phyloP scores from a whole-genome alignment of 2,888 invertebrate species.

The Dryococelus australis region DNA sequence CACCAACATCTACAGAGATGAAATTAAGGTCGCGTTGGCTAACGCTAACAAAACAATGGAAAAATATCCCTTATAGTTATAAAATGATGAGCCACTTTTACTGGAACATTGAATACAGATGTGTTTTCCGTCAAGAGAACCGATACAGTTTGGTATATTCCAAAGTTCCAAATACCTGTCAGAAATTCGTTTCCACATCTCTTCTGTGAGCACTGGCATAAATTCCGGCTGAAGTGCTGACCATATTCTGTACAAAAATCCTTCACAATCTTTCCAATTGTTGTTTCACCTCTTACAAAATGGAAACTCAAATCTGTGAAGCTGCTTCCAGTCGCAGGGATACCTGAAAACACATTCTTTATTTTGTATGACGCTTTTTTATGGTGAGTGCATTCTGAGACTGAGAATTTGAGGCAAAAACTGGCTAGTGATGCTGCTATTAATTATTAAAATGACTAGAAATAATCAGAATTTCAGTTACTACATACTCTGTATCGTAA shows the following conservation, averaged over 20 bases:
- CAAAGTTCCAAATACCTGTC: conserved; percentile 18
- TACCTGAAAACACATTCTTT: not conserved
- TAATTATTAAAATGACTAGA: no score
- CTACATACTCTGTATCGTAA: no score
- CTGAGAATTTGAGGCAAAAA: not conserved
- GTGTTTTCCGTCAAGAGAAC: conserved; percentile 20
- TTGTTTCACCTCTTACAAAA: not conserved
- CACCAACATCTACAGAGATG: conserved; percentile 5
- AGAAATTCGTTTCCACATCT: conserved; percentile 8
- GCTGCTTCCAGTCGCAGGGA: no score
- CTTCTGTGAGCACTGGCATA: not conserved
- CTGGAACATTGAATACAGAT: not conserved
- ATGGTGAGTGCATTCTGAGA: no score
- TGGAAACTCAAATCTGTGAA: no score
- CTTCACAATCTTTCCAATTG: conserved; percentile 20
- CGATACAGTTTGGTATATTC: conserved; percentile 33
- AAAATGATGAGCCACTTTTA: conserved; percentile 13
- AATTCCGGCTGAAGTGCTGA: not conserved
- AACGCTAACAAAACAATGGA: conserved; percentile 30
- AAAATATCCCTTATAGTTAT: not conserved
- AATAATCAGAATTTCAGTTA: no score
- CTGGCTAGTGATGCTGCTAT: not conserved
- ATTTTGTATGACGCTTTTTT: no score
- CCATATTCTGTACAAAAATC: conserved; percentile 24
- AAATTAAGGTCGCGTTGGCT: not conserved